These are phyloP conservation scores for Zaprionus tsacasi DNA, from an alignment of 1,140 invertebrate species.

Conservation along the genomic window DNA sequence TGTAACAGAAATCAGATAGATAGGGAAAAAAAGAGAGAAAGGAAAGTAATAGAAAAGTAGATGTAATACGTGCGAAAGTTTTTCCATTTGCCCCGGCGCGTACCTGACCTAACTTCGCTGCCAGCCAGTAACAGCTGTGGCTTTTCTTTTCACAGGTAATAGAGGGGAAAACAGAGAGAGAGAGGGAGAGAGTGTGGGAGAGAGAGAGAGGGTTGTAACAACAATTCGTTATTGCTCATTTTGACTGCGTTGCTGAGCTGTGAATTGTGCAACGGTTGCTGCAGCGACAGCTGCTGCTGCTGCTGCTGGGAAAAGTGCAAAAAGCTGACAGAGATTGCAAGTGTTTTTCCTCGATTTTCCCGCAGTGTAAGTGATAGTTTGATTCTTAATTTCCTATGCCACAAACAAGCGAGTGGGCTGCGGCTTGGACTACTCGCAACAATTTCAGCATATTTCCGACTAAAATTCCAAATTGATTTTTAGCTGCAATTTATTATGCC, in stretches of 20 bases:
- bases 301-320: slow-evolving; percentile 42
- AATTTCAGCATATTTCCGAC: slow-evolving; percentile 34
- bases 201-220: neutral
- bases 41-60: slow-evolving; percentile 74
- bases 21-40: slow-evolving; percentile 7
- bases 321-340: slow-evolving; percentile 17
- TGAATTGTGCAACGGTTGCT: slow-evolving; percentile 29
- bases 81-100: slow-evolving; percentile 70
- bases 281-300: slow-evolving; percentile 33
- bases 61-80: slow-evolving; percentile 79
- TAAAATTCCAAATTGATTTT: slow-evolving; percentile 71
- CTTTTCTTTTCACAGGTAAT: slow-evolving; percentile 26
- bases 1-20: slow-evolving; percentile 46
- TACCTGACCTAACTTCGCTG: slow-evolving; percentile 51
- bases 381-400: slow-evolving; percentile 70
- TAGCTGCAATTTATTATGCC: slow-evolving; percentile 61
- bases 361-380: slow-evolving; percentile 31
- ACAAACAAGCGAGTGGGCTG: slow-evolving; percentile 12
- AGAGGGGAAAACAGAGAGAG: slow-evolving; percentile 4
- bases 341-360: neutral
- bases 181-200: neutral
- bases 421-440: slow-evolving; percentile 9
- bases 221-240: slow-evolving; percentile 69
- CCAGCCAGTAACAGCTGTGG: slow-evolving; percentile 21
- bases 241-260: slow-evolving; percentile 41